Evolutionary conservation across 2,797 vertebrate genomes (phyloP).

Genomic region (Gallinago solitaria): DNA sequence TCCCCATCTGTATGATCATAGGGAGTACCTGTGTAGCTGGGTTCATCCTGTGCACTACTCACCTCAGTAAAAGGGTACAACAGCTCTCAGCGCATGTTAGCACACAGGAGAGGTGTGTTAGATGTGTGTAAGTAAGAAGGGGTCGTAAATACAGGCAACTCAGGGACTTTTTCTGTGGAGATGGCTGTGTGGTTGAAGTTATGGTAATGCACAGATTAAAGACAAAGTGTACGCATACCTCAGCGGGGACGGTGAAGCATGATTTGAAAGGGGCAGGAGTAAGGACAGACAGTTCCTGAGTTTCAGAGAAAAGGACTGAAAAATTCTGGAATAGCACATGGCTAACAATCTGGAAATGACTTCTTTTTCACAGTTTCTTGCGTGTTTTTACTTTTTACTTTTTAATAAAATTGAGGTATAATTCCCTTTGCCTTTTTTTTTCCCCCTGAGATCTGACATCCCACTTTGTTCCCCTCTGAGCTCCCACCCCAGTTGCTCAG

Average conservation of each 20-base stretch:
- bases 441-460: not conserved
- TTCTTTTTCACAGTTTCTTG: not conserved
- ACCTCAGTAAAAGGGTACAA: not conserved
- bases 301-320: not conserved
- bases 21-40: not conserved
- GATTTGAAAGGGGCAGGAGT: not conserved
- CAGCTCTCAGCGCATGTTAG: not conserved
- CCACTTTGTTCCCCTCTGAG: not conserved
- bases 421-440: not conserved
- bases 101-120: not conserved
- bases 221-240: not conserved
- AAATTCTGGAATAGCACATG: not conserved
- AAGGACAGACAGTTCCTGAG: not conserved
- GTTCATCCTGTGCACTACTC: not conserved
- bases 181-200: not conserved
- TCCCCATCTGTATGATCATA: not conserved
- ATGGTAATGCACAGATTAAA: not conserved
- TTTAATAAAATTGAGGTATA: not conserved
- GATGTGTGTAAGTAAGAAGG: not conserved
- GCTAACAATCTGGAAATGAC: not conserved
- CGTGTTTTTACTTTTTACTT: not conserved
- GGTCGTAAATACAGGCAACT: not conserved
- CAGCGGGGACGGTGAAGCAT: not conserved
- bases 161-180: not conserved
- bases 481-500: rapidly evolving